Evolutionary conservation across 2,113 vertebrate genomes (phyloP).

Genomic region (Pelvicachromis taeniatus): DNA sequence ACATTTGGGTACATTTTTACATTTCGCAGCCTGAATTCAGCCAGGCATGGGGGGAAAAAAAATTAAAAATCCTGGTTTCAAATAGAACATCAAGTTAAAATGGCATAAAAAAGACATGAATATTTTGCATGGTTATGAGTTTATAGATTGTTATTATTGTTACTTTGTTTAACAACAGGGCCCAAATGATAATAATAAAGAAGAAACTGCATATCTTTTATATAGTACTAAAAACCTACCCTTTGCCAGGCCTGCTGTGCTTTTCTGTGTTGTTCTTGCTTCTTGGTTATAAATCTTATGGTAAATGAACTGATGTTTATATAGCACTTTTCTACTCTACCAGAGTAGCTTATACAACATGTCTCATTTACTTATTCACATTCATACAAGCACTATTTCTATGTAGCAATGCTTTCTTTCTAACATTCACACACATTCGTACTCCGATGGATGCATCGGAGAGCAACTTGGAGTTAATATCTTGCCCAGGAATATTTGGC

Average conservation of each 20-base stretch:
- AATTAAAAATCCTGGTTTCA: background rate
- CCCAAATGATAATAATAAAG: background rate
- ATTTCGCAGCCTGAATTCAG: background rate
- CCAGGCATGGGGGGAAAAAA: background rate
- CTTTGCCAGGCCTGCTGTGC: no score
- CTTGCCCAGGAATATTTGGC: no score
- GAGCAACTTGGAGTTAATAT: background rate
- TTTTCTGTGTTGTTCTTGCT: no score
- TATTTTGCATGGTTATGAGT: background rate
- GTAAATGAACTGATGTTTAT: background rate
- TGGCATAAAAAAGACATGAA: background rate
- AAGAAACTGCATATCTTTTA: background rate
- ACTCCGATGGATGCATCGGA: background rate
- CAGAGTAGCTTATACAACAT: background rate
- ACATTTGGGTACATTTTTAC: background rate
- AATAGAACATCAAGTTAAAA: background rate
- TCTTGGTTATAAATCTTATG: background rate
- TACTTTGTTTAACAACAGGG: background rate
- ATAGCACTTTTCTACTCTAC: background rate
- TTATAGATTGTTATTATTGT: background rate
- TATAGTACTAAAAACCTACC: background rate
- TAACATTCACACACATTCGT: background rate
- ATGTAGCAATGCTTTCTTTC: background rate
- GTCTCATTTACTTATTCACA: background rate
- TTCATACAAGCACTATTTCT: background rate